Evolutionary conservation across 2,888 invertebrate species (phyloP).

Genomic region (Papilio elwesi): DNA sequence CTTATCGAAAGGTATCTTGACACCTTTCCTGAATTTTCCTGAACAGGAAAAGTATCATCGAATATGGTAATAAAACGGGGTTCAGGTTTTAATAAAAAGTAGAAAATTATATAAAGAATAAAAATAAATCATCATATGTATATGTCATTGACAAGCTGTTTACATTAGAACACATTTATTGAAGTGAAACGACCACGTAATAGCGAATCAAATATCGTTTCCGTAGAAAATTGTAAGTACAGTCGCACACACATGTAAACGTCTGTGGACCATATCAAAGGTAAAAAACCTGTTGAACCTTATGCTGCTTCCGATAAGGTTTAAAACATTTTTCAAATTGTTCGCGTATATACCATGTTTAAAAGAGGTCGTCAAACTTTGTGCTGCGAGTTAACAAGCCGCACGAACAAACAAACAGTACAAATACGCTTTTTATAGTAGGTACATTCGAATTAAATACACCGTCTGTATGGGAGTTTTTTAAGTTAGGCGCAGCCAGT

Average conservation of each 20-base stretch:
- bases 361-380: constrained; percentile 54
- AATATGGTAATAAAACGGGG: background rate
- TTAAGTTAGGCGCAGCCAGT: constrained; percentile 12
- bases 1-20: too few relatives aligned
- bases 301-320: constrained; percentile 22
- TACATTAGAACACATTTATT: constrained; percentile 32
- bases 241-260: constrained; percentile 4
- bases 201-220: constrained; percentile 25
- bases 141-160: constrained; percentile 7
- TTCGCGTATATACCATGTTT: constrained; percentile 45
- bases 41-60: too few relatives aligned
- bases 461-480: constrained; percentile 24
- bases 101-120: background rate
- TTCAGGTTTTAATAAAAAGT: background rate
- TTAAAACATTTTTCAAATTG: constrained; percentile 38
- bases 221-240: constrained; percentile 16
- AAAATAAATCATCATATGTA: background rate
- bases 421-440: constrained; percentile 41
- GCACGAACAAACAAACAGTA: constrained; percentile 52
- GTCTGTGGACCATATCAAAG: constrained; percentile 1
- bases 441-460: constrained; percentile 37
- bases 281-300: background rate
- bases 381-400: constrained; percentile 49
- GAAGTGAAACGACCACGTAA: constrained; percentile 27
- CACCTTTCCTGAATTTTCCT: too few relatives aligned